Percentiles rank a stretch among this genome's conserved stretches.
phyloP scores from a whole-genome alignment of 2,113 vertebrate species.

The Sinocyclocheilus rhinocerous region DNA sequence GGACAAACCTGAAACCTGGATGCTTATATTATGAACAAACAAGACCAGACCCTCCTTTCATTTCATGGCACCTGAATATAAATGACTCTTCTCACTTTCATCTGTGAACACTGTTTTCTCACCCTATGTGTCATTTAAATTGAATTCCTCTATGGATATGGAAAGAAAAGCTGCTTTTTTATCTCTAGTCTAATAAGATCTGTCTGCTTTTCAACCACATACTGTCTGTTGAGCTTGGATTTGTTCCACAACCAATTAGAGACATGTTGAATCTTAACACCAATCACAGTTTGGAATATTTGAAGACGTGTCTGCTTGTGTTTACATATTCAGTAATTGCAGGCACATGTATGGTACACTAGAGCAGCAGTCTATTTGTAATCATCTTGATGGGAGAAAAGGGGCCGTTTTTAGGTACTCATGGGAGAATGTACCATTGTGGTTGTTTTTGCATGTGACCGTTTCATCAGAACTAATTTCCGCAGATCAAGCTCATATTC shows the following conservation, averaged over 20 bases:
- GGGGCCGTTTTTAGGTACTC: not conserved
- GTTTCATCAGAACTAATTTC: slow-evolving; percentile 25
- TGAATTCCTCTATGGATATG: not conserved
- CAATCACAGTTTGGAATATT: not conserved
- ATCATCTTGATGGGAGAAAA: slow-evolving; percentile 15
- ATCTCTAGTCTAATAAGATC: not conserved
- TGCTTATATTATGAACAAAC: not conserved
- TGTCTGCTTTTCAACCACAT: not conserved
- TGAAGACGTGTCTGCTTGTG: not conserved
- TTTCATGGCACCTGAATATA: not conserved
- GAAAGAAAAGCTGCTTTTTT: not conserved
- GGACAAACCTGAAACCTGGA: not conserved
- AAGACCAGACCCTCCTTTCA: not conserved
- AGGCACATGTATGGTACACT: not conserved
- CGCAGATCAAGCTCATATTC: slow-evolving; percentile 45
- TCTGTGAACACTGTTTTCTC: not conserved
- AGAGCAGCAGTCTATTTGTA: not conserved
- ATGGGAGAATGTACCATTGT: not conserved
- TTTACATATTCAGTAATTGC: not conserved
- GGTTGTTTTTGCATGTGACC: slow-evolving; percentile 46
- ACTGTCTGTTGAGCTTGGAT: not conserved
- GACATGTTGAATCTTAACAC: slow-evolving; percentile 1
- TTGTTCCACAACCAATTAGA: not conserved
- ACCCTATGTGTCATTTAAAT: not conserved
- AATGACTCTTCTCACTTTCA: not conserved